Percentiles rank a stretch among this genome's conserved stretches.
These are phyloP conservation scores for Anastatus disparis DNA, from an alignment of 1,140 invertebrate genomes.

Conservation along the genomic window DNA sequence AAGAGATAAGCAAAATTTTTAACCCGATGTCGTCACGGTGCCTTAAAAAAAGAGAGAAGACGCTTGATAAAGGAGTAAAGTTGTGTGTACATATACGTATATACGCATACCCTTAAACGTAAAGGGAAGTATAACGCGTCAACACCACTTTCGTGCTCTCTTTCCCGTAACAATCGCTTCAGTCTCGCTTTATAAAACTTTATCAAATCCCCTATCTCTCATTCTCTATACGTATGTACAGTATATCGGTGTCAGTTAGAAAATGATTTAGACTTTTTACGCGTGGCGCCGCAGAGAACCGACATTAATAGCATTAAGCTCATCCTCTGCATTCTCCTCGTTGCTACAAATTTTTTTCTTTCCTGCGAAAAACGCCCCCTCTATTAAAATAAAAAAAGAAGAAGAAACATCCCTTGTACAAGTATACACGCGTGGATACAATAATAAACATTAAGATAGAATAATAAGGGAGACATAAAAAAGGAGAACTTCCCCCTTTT, in stretches of 20 bases:
- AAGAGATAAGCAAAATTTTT: conserved; percentile 20
- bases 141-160: conserved; percentile 23
- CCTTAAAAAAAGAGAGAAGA: conserved; percentile 14
- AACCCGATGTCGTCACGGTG: neutral
- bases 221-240: too few relatives aligned
- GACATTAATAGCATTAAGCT: conserved; percentile 46
- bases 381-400: neutral
- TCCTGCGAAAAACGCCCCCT: conserved; percentile 3
- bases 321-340: conserved; percentile 15
- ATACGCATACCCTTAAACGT: too few relatives aligned
- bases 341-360: neutral
- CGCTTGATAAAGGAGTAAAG: neutral
- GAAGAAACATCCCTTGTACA: neutral
- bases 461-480: conserved; percentile 1
- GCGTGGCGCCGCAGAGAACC: conserved; percentile 50
- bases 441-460: neutral
- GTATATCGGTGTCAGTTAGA: conserved; percentile 1
- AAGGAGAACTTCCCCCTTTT: neutral
- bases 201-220: conserved; percentile 12
- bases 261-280: conserved; percentile 39
- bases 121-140: neutral
- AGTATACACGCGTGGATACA: neutral
- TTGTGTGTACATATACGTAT: too few relatives aligned
- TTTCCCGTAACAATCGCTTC: conserved; percentile 14
- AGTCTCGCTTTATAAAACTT: conserved; percentile 20